Evolutionary conservation across 2,113 vertebrate genomes (phyloP).

Genomic region (Cathartes aura): DNA sequence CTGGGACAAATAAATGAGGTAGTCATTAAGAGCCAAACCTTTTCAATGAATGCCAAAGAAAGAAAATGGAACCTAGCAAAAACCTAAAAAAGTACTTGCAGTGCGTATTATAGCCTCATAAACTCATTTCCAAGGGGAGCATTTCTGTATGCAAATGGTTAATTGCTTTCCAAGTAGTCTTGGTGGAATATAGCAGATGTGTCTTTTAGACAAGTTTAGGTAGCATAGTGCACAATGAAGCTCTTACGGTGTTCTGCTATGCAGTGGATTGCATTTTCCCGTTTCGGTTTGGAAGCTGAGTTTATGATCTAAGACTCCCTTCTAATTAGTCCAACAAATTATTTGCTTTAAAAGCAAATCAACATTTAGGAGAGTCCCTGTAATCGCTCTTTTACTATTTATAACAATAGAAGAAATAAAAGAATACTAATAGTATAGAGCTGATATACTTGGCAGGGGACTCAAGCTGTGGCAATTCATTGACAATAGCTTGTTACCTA

Average conservation of each 20-base stretch:
- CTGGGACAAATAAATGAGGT: background rate
- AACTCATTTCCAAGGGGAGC: background rate
- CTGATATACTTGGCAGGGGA: background rate
- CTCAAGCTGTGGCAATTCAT: background rate
- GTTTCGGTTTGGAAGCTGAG: background rate
- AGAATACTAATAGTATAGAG: background rate
- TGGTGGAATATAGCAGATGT: background rate
- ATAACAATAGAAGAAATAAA: background rate
- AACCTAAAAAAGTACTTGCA: background rate
- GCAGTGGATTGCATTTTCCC: background rate
- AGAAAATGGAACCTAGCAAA: conserved; percentile 11
- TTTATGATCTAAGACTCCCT: background rate
- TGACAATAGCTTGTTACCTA: background rate
- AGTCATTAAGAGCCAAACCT: conserved; percentile 20
- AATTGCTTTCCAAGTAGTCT: conserved; percentile 14
- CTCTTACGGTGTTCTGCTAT: background rate
- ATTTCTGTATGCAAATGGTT: conserved; percentile 10
- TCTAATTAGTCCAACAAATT: conserved; percentile 9
- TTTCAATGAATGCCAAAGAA: background rate
- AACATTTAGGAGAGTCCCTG: background rate
- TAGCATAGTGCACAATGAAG: background rate
- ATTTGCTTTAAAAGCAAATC: background rate
- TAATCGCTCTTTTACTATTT: background rate
- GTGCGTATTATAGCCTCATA: background rate
- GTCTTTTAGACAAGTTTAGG: background rate